phyloP scores from a whole-genome alignment of 1,140 invertebrate genomes.

The Macrosteles quadrilineatus region DNA sequence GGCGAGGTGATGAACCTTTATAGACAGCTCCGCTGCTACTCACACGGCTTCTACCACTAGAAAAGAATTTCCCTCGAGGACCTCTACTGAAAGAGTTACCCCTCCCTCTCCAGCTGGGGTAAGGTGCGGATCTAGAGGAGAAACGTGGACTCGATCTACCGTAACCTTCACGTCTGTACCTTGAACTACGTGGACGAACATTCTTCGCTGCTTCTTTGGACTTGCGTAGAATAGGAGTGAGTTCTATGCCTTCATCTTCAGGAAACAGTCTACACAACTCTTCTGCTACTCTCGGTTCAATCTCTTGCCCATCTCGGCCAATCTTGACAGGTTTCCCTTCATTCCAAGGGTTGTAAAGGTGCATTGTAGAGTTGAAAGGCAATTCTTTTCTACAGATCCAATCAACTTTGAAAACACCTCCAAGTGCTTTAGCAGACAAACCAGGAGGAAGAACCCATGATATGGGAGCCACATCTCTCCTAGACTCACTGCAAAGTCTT shows the following conservation, averaged over 20 bases:
- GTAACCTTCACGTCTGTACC: conserved; percentile 45
- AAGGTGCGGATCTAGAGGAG: conserved; percentile 37
- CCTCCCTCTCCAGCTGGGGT: conserved; percentile 47
- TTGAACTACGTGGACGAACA: conserved; percentile 44
- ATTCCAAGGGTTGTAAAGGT: conserved; percentile 98
- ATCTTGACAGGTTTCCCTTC: conserved; percentile 99
- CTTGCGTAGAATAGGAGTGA: conserved; percentile 85
- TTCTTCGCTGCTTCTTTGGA: conserved; percentile 79
- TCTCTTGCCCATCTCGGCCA: conserved; percentile 96
- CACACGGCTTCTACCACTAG: conserved; percentile 53
- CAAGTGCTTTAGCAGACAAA: conserved; percentile 86
- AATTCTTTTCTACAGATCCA: conserved; percentile 96
- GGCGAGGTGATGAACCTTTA: conserved; percentile 5
- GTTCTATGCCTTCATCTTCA: conserved; percentile 89
- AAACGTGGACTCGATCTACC: conserved; percentile 47
- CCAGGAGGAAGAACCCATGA: conserved; percentile 96
- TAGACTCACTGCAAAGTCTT: conserved; percentile 81
- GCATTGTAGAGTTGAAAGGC: conserved; percentile 87
- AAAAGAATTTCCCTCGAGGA: conserved; percentile 54
- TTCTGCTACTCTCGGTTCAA: conserved; percentile 92
- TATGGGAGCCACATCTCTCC: conserved; percentile 84
- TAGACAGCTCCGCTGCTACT: conserved; percentile 44
- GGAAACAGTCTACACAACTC: conserved; percentile 93
- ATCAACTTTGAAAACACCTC: conserved; percentile 94
- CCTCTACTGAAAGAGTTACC: conserved; percentile 49